Percentiles rank a stretch among this genome's conserved stretches.
Conservation (phyloP, 2,113 vertebrate genomes). For the Rhinichthys klamathensis region DNA sequence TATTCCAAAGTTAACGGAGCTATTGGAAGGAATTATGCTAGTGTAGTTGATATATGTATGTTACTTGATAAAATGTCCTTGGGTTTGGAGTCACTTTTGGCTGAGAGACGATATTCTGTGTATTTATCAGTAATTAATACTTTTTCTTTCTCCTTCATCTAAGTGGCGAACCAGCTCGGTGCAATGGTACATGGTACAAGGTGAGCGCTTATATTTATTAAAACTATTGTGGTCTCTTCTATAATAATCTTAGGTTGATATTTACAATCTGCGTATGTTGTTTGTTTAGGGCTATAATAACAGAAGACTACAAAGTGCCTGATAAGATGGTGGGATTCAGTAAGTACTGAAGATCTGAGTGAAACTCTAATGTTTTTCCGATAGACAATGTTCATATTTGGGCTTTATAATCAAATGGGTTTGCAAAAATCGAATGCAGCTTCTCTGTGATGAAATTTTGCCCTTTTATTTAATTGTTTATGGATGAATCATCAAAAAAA, state of each 20-base stretch:
- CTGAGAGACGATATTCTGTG: neutral
- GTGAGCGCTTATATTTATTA: slow-evolving; percentile 77
- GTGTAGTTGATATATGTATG: too few relatives aligned
- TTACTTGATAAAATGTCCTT: too few relatives aligned
- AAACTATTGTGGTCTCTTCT: neutral
- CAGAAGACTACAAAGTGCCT: slow-evolving; percentile 99
- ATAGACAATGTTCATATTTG: too few relatives aligned
- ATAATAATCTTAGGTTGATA: too few relatives aligned
- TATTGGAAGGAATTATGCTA: too few relatives aligned
- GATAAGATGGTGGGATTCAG: slow-evolving; percentile 99
- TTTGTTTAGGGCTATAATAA: slow-evolving; percentile 88
- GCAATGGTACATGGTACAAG: slow-evolving; percentile 96
- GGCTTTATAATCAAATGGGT: too few relatives aligned
- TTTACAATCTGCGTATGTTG: neutral
- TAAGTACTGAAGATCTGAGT: slow-evolving; percentile 78
- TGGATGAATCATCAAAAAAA: too few relatives aligned
- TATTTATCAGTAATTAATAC: neutral
- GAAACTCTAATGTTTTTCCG: too few relatives aligned
- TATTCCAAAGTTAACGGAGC: too few relatives aligned
- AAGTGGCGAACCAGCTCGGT: slow-evolving; percentile 96
- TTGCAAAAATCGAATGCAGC: too few relatives aligned
- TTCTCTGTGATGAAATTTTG: too few relatives aligned
- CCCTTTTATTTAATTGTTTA: too few relatives aligned
- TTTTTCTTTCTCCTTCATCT: slow-evolving; percentile 53
- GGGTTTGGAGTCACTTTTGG: neutral